Percentiles rank a stretch among this genome's conserved stretches.
These are phyloP conservation scores for Manis javanica DNA, from an alignment of 2,797 vertebrate genomes.

Conservation along the genomic window DNA sequence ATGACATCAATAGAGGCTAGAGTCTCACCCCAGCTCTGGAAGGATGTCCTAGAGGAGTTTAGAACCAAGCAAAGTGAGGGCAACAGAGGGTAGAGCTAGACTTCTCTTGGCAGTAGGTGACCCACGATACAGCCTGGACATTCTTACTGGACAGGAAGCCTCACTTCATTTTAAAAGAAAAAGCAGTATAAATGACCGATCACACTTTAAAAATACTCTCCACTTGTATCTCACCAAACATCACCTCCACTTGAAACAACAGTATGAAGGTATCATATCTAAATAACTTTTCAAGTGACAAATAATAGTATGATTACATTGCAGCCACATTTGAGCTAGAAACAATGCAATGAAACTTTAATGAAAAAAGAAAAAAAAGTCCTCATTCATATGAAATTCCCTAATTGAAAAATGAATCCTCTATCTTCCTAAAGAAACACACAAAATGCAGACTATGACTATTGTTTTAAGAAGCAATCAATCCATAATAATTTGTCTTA, in stretches of 20 bases:
- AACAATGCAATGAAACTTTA: slow-evolving; percentile 60
- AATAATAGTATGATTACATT: slow-evolving; percentile 41
- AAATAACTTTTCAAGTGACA: slow-evolving; percentile 34
- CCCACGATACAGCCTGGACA: neutral
- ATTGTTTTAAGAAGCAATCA: slow-evolving; percentile 56
- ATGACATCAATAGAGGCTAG: neutral
- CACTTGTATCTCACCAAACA: slow-evolving; percentile 8
- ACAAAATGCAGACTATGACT: slow-evolving; percentile 48
- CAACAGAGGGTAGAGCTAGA: neutral
- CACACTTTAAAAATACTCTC: neutral
- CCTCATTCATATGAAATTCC: slow-evolving; percentile 58
- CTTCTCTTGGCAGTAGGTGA: neutral
- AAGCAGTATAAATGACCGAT: neutral
- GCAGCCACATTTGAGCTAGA: slow-evolving; percentile 29
- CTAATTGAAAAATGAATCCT: slow-evolving; percentile 69
- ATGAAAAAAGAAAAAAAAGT: slow-evolving; percentile 28
- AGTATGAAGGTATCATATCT: neutral
- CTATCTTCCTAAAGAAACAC: slow-evolving; percentile 48
- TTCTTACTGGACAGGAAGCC: neutral
- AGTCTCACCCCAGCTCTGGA: neutral
- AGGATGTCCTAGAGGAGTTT: neutral
- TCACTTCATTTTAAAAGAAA: slow-evolving; percentile 38
- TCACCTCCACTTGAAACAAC: neutral
- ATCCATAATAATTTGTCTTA: slow-evolving; percentile 46
- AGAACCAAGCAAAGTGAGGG: neutral